Percentiles rank a stretch among this genome's conserved stretches.
Evolutionary conservation across 1,140 invertebrate species (phyloP).

Genomic region (Gonatopus flavifemur): DNA sequence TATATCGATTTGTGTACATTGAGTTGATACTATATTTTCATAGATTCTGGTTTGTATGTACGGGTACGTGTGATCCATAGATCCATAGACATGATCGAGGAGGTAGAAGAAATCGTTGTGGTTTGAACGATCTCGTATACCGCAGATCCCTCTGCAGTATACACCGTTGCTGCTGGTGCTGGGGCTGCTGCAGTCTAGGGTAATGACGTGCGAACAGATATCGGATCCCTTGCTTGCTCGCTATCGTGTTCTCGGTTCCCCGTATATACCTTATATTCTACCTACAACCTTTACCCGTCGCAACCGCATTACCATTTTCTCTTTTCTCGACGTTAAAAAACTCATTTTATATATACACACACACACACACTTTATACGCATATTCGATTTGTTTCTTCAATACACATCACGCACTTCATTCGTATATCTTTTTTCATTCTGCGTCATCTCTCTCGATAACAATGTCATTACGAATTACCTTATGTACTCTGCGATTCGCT

Average conservation of each 20-base stretch:
- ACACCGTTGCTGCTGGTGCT: slow-evolving; percentile 25
- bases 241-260: slow-evolving; percentile 28
- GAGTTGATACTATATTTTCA: too few relatives aligned
- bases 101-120: slow-evolving; percentile 12
- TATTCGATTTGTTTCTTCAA: too few relatives aligned
- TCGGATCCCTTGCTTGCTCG: slow-evolving; percentile 49
- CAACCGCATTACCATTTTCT: slow-evolving; percentile 1
- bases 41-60: slow-evolving; percentile 23
- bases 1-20: too few relatives aligned
- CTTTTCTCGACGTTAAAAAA: slow-evolving; percentile 20
- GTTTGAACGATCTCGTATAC: slow-evolving; percentile 17
- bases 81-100: slow-evolving; percentile 24
- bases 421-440: too few relatives aligned
- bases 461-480: too few relatives aligned
- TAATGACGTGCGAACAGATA: slow-evolving; percentile 60
- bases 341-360: too few relatives aligned
- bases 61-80: slow-evolving; percentile 31
- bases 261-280: neutral
- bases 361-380: too few relatives aligned
- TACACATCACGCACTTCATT: too few relatives aligned
- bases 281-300: slow-evolving; percentile 12
- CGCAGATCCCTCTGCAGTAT: neutral
- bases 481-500: too few relatives aligned
- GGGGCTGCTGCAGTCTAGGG: slow-evolving; percentile 46
- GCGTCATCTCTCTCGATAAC: too few relatives aligned